phyloP scores from a whole-genome alignment of 2,888 invertebrate species.

The Actias luna region DNA sequence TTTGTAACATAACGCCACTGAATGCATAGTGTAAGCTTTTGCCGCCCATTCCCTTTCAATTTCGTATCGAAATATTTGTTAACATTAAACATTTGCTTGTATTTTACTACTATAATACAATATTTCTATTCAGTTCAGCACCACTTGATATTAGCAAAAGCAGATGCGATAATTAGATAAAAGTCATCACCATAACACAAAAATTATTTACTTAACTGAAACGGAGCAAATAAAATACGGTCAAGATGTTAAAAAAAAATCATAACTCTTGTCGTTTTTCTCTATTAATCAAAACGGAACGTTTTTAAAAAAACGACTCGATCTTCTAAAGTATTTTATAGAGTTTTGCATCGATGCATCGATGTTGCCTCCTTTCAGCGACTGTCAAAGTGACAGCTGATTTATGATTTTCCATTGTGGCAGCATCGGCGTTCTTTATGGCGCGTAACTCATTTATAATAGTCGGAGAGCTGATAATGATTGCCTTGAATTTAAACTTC shows the following conservation, averaged over 20 bases:
- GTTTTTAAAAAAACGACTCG: slow-evolving; percentile 40
- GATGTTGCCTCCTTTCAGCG: slow-evolving; percentile 73
- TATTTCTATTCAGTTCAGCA: too few relatives aligned
- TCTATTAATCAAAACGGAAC: slow-evolving; percentile 66
- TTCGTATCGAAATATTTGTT: too few relatives aligned
- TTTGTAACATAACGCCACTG: too few relatives aligned
- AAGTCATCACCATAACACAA: too few relatives aligned
- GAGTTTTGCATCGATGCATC: slow-evolving; percentile 77
- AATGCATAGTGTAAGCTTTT: too few relatives aligned
- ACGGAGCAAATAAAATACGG: neutral
- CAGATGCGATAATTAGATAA: too few relatives aligned
- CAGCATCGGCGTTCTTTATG: slow-evolving; percentile 70
- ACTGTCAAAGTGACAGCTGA: slow-evolving; percentile 76
- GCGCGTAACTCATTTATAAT: slow-evolving; percentile 74
- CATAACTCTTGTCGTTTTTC: slow-evolving; percentile 46
- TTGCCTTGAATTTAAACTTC: slow-evolving; percentile 2
- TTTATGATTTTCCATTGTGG: slow-evolving; percentile 77
- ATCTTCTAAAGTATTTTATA: slow-evolving; percentile 56
- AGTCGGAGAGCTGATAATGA: slow-evolving; percentile 3
- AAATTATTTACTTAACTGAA: too few relatives aligned
- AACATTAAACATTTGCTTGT: too few relatives aligned
- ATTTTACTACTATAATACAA: too few relatives aligned
- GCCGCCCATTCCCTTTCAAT: too few relatives aligned
- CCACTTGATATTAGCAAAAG: too few relatives aligned
- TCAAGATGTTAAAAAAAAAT: slow-evolving; percentile 35